Percentiles rank a stretch among this genome's conserved stretches.
Conservation (phyloP, 2,888 invertebrate genomes). For the Xanthorhoe spadicearia region DNA sequence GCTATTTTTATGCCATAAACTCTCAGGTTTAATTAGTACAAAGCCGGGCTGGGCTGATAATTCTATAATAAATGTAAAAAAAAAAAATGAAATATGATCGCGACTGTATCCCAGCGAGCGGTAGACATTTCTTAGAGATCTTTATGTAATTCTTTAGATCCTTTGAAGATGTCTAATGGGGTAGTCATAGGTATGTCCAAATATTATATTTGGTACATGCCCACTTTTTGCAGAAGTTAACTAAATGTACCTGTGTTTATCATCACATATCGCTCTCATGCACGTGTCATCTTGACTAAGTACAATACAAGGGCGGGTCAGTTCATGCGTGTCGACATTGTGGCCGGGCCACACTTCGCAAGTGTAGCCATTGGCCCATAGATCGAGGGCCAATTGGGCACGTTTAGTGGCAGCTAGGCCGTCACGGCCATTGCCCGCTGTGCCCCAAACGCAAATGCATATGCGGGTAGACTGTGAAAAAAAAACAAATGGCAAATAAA, state of each 20-base stretch:
- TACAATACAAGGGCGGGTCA: slow-evolving; percentile 52
- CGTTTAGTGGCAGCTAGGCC: slow-evolving; percentile 55
- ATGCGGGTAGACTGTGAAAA: slow-evolving; percentile 56
- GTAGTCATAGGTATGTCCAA: too few relatives aligned
- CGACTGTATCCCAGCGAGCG: too few relatives aligned
- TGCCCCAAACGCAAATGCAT: slow-evolving; percentile 66
- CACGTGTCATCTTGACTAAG: slow-evolving; percentile 54
- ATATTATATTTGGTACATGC: too few relatives aligned
- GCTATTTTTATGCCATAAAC: too few relatives aligned
- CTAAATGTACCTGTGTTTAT: slow-evolving; percentile 42
- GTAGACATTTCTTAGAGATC: too few relatives aligned
- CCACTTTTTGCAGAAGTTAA: not conserved
- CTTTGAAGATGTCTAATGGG: too few relatives aligned
- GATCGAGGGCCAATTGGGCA: slow-evolving; percentile 67
- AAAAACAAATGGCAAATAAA: too few relatives aligned
- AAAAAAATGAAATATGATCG: too few relatives aligned
- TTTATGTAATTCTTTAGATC: too few relatives aligned
- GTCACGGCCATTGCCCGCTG: slow-evolving; percentile 57
- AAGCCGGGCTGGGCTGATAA: too few relatives aligned
- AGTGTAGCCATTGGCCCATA: slow-evolving; percentile 90
- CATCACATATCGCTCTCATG: slow-evolving; percentile 57
- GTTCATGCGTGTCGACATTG: slow-evolving; percentile 56
- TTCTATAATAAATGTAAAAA: too few relatives aligned
- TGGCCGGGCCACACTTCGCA: slow-evolving; percentile 48
- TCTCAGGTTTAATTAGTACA: too few relatives aligned